A percentile compares a stretch with the other conserved stretches of the same genome.
Conservation (phyloP, 2,797 vertebrate species). For the Philypnodon macrostomus region DNA sequence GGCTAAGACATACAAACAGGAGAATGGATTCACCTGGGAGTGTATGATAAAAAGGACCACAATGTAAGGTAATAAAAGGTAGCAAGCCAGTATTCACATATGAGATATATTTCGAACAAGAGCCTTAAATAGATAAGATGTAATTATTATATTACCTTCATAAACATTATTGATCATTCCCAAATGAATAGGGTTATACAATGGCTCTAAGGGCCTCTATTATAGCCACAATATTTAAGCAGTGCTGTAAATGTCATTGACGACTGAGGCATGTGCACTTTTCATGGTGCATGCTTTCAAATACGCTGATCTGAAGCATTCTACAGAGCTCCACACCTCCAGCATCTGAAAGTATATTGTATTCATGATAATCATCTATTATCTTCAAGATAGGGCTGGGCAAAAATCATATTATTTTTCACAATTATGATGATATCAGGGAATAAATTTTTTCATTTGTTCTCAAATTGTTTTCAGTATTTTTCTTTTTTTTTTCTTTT, state of each 20-base stretch:
- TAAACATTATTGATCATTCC: not conserved
- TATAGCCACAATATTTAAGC: conserved; percentile 8
- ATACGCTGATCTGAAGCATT: conserved; percentile 39
- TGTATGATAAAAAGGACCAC: conserved; percentile 31
- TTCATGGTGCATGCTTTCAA: conserved; percentile 23
- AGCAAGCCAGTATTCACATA: conserved; percentile 7
- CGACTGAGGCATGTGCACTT: conserved; percentile 22
- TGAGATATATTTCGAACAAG: conserved; percentile 8
- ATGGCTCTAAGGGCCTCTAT: conserved; percentile 1
- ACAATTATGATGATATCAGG: too few relatives aligned
- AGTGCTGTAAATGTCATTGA: conserved; percentile 9
- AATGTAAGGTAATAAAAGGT: conserved; percentile 20
- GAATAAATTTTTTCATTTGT: too few relatives aligned
- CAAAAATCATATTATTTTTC: not conserved
- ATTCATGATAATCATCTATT: conserved; percentile 42
- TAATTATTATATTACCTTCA: not conserved
- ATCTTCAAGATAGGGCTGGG: conserved; percentile 13
- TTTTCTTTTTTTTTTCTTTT: too few relatives aligned
- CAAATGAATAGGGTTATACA: conserved; percentile 1
- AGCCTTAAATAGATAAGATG: not conserved
- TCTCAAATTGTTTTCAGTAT: too few relatives aligned
- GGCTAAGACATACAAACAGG: conserved; percentile 34
- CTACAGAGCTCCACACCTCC: conserved; percentile 19
- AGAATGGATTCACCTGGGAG: conserved; percentile 30
- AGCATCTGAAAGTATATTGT: conserved; percentile 22